These are phyloP conservation scores for Microcaecilia unicolor DNA, from an alignment of 2,797 vertebrate genomes.

Conservation along the genomic window DNA sequence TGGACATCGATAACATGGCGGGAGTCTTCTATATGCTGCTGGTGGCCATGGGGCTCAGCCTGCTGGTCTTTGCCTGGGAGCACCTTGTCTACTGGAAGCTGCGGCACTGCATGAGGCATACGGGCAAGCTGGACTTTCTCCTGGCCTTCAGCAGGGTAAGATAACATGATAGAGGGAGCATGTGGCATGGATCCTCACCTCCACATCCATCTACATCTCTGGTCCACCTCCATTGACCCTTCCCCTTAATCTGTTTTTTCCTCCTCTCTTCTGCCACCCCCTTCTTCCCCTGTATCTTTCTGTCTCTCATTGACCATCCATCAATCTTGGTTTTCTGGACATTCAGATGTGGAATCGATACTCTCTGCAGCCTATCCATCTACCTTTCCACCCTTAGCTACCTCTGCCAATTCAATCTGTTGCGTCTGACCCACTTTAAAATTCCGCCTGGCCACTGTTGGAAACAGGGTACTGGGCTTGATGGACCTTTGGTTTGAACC, in stretches of 20 bases:
- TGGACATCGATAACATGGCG: slow-evolving; percentile 73
- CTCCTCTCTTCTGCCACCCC: neutral
- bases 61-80: slow-evolving; percentile 73
- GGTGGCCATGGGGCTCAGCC: slow-evolving; percentile 68
- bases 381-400: too few relatives aligned
- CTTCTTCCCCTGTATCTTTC: neutral
- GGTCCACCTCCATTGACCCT: slow-evolving; percentile 3
- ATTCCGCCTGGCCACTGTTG: too few relatives aligned
- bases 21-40: slow-evolving; percentile 74
- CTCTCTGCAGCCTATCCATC: too few relatives aligned
- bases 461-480: too few relatives aligned
- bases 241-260: too few relatives aligned
- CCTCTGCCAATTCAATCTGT: too few relatives aligned
- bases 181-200: neutral
- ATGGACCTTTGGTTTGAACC: too few relatives aligned
- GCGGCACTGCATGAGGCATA: slow-evolving; percentile 77
- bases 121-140: slow-evolving; percentile 78
- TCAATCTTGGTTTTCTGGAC: too few relatives aligned
- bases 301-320: too few relatives aligned
- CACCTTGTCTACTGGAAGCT: slow-evolving; percentile 85
- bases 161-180: neutral
- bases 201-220: slow-evolving; percentile 19
- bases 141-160: slow-evolving; percentile 84
- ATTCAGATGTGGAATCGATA: too few relatives aligned
- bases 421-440: too few relatives aligned